These are phyloP conservation scores for Neosalanx taihuensis DNA, from an alignment of 2,797 vertebrate genomes.

Conservation along the genomic window DNA sequence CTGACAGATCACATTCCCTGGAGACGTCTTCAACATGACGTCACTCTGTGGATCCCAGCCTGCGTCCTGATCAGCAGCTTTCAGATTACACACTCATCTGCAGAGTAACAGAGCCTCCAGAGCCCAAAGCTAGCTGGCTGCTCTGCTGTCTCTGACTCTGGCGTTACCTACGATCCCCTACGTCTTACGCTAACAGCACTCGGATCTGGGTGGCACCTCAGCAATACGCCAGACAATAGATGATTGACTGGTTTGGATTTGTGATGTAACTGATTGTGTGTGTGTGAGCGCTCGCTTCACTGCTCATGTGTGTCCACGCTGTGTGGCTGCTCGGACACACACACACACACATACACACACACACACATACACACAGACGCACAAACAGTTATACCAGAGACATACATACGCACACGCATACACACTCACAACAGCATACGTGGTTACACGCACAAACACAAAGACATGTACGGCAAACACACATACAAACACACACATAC, in stretches of 20 bases:
- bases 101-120: too few species aligned
- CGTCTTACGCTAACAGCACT: neutral
- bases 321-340: slow-evolving; percentile 40
- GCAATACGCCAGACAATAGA: neutral
- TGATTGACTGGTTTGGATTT: slow-evolving; percentile 3
- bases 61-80: too few species aligned
- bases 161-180: neutral
- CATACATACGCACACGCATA: slow-evolving; percentile 29
- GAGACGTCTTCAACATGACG: too few species aligned
- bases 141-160: neutral
- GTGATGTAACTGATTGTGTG: neutral
- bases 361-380: neutral
- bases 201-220: neutral
- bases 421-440: slow-evolving; percentile 4
- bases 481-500: slow-evolving; percentile 5
- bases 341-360: slow-evolving; percentile 38
- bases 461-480: neutral
- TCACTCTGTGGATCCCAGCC: too few species aligned
- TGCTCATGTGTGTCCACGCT: slow-evolving; percentile 62
- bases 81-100: too few species aligned
- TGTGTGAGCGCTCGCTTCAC: slow-evolving; percentile 53
- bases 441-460: slow-evolving; percentile 5
- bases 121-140: neutral
- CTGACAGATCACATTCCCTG: too few species aligned
- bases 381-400: slow-evolving; percentile 31